Conservation (phyloP, 2,113 vertebrate genomes). For the Ellobius talpinus region DNA sequence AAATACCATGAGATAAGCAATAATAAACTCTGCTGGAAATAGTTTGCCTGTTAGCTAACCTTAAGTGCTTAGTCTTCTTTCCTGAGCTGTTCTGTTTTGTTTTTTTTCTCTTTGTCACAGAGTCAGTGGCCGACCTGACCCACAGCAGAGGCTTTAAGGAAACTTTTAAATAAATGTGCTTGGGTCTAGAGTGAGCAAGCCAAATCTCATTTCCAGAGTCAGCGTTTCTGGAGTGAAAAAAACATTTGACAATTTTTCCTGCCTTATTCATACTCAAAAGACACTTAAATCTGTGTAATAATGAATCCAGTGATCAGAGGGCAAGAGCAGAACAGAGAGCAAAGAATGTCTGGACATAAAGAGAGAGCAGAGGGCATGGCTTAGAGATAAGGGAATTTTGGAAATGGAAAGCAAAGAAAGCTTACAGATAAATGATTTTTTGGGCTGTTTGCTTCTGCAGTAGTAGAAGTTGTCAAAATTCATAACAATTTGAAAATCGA, state of each 20-base stretch:
- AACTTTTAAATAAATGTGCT: neutral
- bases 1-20: neutral
- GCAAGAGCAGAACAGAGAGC: neutral
- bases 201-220: neutral
- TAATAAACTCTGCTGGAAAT: neutral
- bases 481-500: neutral
- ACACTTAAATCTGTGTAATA: neutral
- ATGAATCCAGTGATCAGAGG: neutral
- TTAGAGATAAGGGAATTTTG: neutral
- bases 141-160: neutral
- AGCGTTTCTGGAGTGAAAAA: neutral
- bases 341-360: neutral
- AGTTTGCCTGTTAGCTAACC: neutral
- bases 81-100: neutral
- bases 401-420: neutral
- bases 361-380: neutral
- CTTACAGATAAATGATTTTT: neutral
- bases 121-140: neutral
- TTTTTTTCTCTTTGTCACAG: neutral
- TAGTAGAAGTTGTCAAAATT: neutral
- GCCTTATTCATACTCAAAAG: neutral
- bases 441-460: neutral
- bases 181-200: neutral
- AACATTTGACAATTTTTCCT: neutral
- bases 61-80: neutral